phyloP scores from a whole-genome alignment of 2,113 vertebrate species.

The Platysternon megacephalum region DNA sequence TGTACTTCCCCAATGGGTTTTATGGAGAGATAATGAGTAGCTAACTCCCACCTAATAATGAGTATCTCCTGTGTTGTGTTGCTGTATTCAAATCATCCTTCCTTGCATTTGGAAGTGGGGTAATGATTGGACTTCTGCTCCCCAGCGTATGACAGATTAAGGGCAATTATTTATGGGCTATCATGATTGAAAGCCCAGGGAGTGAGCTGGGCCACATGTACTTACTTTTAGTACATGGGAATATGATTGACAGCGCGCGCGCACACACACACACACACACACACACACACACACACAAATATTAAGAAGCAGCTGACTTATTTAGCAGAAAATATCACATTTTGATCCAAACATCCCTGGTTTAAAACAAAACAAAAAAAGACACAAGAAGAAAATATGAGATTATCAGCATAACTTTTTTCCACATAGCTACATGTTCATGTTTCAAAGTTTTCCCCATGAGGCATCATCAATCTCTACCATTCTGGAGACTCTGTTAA shows the following conservation, averaged over 20 bases:
- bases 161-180: neutral
- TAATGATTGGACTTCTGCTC: neutral
- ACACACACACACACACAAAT: accelerated
- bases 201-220: neutral
- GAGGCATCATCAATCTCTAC: neutral
- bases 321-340: accelerated
- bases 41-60: neutral
- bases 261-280: accelerated
- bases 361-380: neutral
- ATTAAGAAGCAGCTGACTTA: neutral
- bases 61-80: neutral
- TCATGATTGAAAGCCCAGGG: neutral
- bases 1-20: neutral
- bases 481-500: neutral
- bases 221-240: neutral
- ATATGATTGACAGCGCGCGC: neutral
- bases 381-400: neutral
- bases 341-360: neutral
- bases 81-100: neutral
- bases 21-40: neutral
- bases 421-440: neutral
- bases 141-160: too few relatives aligned
- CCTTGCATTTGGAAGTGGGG: neutral
- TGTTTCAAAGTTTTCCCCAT: neutral
- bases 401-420: neutral